Evolutionary conservation across 35 echinoderm and acorn worm species (phyloP).

Genomic region (Heliocidaris tuberculata): DNA sequence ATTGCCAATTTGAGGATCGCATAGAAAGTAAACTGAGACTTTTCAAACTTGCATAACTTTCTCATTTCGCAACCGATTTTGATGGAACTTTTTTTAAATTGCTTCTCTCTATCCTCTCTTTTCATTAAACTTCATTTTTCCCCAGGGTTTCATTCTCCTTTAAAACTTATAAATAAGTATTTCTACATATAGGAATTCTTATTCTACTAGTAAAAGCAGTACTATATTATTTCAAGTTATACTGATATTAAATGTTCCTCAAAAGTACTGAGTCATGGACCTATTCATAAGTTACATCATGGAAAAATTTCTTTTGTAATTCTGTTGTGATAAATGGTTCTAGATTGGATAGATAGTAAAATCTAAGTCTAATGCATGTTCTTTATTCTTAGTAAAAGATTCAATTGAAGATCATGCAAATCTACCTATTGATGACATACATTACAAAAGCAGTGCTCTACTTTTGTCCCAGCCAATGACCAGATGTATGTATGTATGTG

Average conservation of each 20-base stretch:
- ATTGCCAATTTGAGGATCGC: too few relatives aligned
- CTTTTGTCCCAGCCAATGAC: constrained; percentile 26
- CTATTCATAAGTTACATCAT: too few relatives aligned
- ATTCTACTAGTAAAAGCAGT: neutral
- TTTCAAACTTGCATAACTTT: too few relatives aligned
- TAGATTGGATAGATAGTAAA: neutral
- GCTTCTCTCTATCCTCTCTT: too few relatives aligned
- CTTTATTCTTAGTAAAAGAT: neutral
- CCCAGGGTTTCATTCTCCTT: too few relatives aligned
- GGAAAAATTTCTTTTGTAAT: neutral
- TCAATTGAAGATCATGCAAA: neutral
- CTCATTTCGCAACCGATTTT: too few relatives aligned
- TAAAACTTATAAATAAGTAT: too few relatives aligned
- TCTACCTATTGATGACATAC: neutral
- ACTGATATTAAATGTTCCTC: too few relatives aligned
- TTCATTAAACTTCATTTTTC: too few relatives aligned
- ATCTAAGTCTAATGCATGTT: neutral
- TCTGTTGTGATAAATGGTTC: neutral
- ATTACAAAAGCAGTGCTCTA: neutral
- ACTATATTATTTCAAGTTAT: neutral
- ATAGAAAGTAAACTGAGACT: too few relatives aligned
- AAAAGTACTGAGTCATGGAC: too few relatives aligned
- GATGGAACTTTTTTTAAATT: too few relatives aligned
- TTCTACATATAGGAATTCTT: neutral
- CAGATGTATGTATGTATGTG: neutral